Conservation (phyloP, 2,797 vertebrate species). For the Epinephelus coioides region DNA sequence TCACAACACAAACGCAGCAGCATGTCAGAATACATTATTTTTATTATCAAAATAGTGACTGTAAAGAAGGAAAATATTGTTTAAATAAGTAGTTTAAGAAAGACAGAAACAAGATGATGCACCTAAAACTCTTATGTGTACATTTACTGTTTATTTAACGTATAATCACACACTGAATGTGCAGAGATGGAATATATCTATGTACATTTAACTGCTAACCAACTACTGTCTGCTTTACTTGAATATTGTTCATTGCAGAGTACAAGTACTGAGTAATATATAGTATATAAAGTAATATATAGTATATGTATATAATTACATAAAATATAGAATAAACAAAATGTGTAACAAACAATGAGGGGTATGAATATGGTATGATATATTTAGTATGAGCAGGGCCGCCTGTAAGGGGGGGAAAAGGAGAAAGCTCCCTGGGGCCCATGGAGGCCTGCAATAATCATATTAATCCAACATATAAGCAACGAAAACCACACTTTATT, state of each 20-base stretch:
- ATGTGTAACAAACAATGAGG: too few species aligned
- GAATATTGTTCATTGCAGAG: neutral
- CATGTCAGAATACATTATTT: neutral
- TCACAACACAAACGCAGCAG: conserved; percentile 3
- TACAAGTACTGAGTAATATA: too few species aligned
- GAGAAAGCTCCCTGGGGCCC: too few species aligned
- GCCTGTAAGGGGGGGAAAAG: too few species aligned
- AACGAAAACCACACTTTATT: too few species aligned
- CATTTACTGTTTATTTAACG: neutral
- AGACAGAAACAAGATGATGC: neutral
- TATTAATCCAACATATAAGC: too few species aligned
- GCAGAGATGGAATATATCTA: neutral
- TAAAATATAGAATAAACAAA: too few species aligned
- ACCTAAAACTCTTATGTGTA: neutral
- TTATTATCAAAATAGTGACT: neutral
- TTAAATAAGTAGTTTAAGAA: neutral
- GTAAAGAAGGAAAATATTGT: neutral
- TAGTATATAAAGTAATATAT: too few species aligned
- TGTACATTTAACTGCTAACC: neutral
- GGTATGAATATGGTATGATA: too few species aligned
- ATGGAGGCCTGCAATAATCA: too few species aligned
- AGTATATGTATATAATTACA: too few species aligned
- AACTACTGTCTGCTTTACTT: neutral
- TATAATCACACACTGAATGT: neutral
- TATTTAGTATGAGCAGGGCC: too few species aligned